A percentile compares a stretch with the other conserved stretches of the same genome.
phyloP scores from a whole-genome alignment of 2,113 vertebrate genomes.

The Lampris incognitus region DNA sequence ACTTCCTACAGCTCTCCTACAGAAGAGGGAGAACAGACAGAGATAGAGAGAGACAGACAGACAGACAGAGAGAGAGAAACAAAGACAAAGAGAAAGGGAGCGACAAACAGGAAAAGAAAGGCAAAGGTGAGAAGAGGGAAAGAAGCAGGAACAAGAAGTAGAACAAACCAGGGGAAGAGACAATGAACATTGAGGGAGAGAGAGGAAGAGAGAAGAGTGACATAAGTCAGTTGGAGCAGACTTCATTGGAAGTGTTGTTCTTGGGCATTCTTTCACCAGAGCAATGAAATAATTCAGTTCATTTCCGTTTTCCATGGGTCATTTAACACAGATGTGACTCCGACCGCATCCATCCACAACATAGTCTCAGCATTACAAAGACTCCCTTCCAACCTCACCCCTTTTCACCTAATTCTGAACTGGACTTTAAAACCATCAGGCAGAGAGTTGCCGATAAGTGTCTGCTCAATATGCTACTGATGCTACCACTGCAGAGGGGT shows the following conservation, averaged over 20 bases:
- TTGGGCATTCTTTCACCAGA: not conserved
- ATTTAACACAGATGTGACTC: not conserved
- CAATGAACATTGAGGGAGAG: too few species aligned
- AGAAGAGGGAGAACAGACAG: slow-evolving; percentile 10
- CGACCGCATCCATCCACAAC: not conserved
- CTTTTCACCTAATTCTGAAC: slow-evolving; percentile 30
- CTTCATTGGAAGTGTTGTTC: not conserved
- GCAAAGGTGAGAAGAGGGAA: not conserved
- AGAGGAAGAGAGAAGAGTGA: too few species aligned
- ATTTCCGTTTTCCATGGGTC: not conserved
- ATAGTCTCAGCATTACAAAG: not conserved
- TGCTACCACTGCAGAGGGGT: slow-evolving; percentile 57
- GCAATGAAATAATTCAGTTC: not conserved
- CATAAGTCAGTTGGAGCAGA: not conserved
- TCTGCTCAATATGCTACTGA: slow-evolving; percentile 64
- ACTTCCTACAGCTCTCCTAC: slow-evolving; percentile 94
- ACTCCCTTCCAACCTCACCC: not conserved
- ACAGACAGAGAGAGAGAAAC: not conserved
- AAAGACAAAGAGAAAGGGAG: too few species aligned
- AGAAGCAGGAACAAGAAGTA: too few species aligned
- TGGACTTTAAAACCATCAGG: slow-evolving; percentile 9
- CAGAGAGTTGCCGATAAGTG: not conserved
- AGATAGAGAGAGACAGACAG: not conserved
- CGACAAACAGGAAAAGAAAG: not conserved
- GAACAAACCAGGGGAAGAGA: too few species aligned